Conservation (phyloP, 2,113 vertebrate species). For the Crocuta crocuta region DNA sequence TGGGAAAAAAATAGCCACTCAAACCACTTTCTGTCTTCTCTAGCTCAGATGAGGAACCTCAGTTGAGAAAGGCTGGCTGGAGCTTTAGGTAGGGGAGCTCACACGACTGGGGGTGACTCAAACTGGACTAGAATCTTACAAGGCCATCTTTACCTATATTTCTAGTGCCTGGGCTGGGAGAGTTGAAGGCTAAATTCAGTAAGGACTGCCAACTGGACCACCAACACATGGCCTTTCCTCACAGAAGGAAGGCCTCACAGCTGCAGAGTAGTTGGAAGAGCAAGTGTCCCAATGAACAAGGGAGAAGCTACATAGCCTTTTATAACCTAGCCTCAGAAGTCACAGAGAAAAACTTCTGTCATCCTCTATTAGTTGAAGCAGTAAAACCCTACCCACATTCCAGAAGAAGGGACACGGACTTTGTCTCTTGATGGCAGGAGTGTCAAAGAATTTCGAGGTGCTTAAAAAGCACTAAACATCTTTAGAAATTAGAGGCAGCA, state of each 20-base stretch:
- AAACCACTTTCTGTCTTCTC: not conserved
- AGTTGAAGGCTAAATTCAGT: not conserved
- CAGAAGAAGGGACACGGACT: not conserved
- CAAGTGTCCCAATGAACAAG: not conserved
- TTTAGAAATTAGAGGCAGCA: not conserved
- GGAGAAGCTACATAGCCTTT: not conserved
- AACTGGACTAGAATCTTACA: not conserved
- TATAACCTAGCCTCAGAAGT: not conserved
- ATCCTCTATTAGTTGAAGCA: not conserved
- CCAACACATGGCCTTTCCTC: not conserved
- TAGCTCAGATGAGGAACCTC: not conserved
- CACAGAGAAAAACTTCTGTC: not conserved
- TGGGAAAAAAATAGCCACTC: not conserved
- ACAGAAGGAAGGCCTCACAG: not conserved
- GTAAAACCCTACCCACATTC: not conserved
- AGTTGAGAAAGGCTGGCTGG: not conserved
- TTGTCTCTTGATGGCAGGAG: not conserved
- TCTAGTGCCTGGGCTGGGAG: not conserved
- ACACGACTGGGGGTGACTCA: not conserved
- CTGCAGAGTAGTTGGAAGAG: not conserved
- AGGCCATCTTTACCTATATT: not conserved
- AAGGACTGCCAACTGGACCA: not conserved
- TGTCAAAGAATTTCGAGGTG: not conserved
- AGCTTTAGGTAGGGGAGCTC: not conserved
- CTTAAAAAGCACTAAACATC: conserved; percentile 1